Percentiles rank a stretch among this genome's conserved stretches.
These are phyloP conservation scores for Achlya flavicornis DNA, from an alignment of 2,888 invertebrate genomes.

Conservation along the genomic window DNA sequence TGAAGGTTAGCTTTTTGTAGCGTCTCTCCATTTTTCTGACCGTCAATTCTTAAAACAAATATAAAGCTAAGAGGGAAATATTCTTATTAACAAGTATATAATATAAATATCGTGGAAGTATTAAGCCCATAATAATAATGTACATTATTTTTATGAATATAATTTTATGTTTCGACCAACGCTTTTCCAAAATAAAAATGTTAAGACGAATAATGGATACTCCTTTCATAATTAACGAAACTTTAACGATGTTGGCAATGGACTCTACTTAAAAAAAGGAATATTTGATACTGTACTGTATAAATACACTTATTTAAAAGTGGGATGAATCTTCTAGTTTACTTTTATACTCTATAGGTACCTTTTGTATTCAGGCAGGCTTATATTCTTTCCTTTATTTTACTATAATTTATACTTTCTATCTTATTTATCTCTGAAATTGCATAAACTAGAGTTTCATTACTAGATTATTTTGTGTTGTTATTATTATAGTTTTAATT, in stretches of 20 bases:
- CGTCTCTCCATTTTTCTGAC: too few species aligned
- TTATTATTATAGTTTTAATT: too few species aligned
- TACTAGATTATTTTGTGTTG: too few species aligned
- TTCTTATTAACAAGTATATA: too few species aligned
- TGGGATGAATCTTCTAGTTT: background rate
- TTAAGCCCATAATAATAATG: too few species aligned
- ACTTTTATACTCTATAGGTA: background rate
- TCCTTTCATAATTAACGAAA: constrained; percentile 55
- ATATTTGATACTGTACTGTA: constrained; percentile 25
- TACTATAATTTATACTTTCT: background rate
- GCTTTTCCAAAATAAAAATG: constrained; percentile 34
- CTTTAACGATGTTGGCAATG: constrained; percentile 60
- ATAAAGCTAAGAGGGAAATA: too few species aligned
- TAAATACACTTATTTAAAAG: constrained; percentile 28
- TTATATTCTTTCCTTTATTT: background rate
- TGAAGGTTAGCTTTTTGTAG: too few species aligned
- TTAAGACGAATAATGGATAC: constrained; percentile 39
- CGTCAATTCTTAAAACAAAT: too few species aligned
- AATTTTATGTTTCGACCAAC: background rate
- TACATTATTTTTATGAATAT: background rate
- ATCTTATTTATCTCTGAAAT: too few species aligned
- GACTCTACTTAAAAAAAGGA: constrained; percentile 31
- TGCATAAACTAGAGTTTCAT: too few species aligned
- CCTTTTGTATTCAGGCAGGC: background rate
- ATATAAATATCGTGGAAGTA: too few species aligned